phyloP scores from a whole-genome alignment of 2,113 vertebrate genomes.

The Ranitomeya imitator region DNA sequence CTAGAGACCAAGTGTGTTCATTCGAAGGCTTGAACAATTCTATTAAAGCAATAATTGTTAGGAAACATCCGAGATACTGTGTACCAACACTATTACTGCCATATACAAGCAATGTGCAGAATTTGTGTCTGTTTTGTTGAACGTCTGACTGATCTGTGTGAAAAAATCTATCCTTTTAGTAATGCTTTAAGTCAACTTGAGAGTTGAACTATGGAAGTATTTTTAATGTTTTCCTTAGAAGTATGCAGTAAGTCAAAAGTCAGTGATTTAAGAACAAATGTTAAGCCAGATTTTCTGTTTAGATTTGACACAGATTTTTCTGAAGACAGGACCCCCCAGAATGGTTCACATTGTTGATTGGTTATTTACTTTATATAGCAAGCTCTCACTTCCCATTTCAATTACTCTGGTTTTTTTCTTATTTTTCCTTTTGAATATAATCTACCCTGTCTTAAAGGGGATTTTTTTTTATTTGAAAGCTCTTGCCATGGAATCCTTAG shows the following conservation, averaged over 20 bases:
- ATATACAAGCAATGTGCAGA: not conserved
- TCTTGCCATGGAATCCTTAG: not conserved
- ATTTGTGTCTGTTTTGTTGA: not conserved
- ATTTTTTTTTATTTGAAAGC: not conserved
- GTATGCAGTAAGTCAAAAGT: conserved; percentile 28
- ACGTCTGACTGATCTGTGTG: not conserved
- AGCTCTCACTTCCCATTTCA: not conserved
- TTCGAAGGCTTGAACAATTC: conserved; percentile 7
- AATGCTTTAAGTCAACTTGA: not conserved
- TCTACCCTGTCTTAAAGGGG: not conserved
- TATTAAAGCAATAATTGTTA: conserved; percentile 9
- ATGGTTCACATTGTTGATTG: not conserved
- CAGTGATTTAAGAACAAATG: conserved; percentile 38
- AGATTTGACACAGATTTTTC: conserved; percentile 33
- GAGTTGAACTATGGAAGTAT: conserved; percentile 21
- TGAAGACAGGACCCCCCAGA: conserved; percentile 21
- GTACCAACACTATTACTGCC: not conserved
- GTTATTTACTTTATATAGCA: not conserved
- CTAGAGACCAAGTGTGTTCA: not conserved
- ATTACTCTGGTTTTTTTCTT: not conserved
- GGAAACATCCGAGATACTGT: not conserved
- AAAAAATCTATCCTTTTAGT: conserved; percentile 11
- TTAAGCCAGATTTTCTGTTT: conserved; percentile 36
- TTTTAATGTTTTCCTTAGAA: conserved; percentile 25
- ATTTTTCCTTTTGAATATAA: not conserved